Percentiles rank a stretch among this genome's conserved stretches.
phyloP scores from a whole-genome alignment of 2,797 vertebrate genomes.

The Gobionotothen gibberifrons region DNA sequence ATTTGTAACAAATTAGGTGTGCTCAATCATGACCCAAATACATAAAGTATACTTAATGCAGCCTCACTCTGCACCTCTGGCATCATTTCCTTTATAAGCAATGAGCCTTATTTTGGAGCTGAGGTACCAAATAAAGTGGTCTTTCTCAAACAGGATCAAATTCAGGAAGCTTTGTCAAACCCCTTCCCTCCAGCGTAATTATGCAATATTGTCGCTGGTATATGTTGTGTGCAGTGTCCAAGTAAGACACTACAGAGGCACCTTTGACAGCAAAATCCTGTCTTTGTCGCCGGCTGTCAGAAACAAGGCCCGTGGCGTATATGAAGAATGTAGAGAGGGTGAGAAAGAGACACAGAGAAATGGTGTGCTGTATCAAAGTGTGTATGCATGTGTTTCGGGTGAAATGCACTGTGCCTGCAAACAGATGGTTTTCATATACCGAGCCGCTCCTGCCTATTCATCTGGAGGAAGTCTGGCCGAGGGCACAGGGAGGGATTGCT shows the following conservation, averaged over 20 bases:
- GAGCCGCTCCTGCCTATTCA: conserved; percentile 60
- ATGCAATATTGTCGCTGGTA: conserved; percentile 23
- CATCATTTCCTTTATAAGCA: conserved; percentile 78
- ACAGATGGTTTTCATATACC: conserved; percentile 70
- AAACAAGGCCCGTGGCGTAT: conserved; percentile 41
- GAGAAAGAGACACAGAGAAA: not conserved
- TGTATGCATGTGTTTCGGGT: conserved; percentile 22
- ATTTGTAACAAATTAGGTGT: conserved; percentile 83
- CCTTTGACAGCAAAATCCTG: conserved; percentile 49
- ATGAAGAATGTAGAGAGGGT: conserved; percentile 15
- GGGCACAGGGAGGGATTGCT: conserved; percentile 50
- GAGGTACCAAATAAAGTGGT: conserved; percentile 28
- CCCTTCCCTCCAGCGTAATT: conserved; percentile 27
- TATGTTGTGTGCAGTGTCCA: conserved; percentile 24
- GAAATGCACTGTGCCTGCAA: conserved; percentile 43
- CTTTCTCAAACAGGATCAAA: conserved; percentile 48
- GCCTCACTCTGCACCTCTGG: conserved; percentile 73
- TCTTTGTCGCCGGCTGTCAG: conserved; percentile 41
- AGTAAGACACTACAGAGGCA: conserved; percentile 43
- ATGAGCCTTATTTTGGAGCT: conserved; percentile 57
- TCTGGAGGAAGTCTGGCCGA: conserved; percentile 58
- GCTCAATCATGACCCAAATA: conserved; percentile 88
- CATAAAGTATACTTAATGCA: conserved; percentile 84
- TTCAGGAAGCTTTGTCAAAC: conserved; percentile 40
- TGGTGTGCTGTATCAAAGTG: conserved; percentile 7